Base-by-base conservation (phyloP, 1,140 invertebrate species). In the Zelostemma sp. region DNA sequence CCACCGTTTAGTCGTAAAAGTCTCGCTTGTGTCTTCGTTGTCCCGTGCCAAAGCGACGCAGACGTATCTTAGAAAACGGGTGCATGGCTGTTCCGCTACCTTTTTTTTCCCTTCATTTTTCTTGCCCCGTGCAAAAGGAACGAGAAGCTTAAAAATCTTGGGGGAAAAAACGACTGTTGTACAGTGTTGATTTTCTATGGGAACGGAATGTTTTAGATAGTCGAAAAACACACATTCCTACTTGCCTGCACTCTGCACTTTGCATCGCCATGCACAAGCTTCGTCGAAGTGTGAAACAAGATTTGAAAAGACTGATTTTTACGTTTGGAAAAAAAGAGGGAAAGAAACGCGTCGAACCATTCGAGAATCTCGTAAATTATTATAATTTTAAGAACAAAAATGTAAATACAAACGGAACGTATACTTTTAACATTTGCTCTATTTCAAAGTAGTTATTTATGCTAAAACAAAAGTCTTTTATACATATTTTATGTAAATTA, bases 1-100 rank as follows among this genome's bases (percentile, higher is more conserved):
- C 88, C 69, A 88, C 88, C 77, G 88, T 89, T 80, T 89, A 86
- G 77, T 66, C 61, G 67, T 72, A 68, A 58, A 35, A 49, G 62
- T 62, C 55, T 65, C 60, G 60, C 54, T 73, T 73, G 49, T 64
- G 58, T 61, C 66, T 51, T 62, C 55, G 64, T 68, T 74, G 51
- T 60, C 65, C 51, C 50, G 28, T 45, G 43, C n/a, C 1, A 16
- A 64, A 61, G 55, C 56, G 47, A 46, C 60, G 57, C 56, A 58
- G 57, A 70, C 65, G 62, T 63, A 53, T 69, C 56, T 63, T 69
- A 45, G 53, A 16, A 41, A 60, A 67, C 57, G 79, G 73, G 78
- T 82, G 81, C 81, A 82, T 81, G 78, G 72, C 76, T 82, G 61
- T 77, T 74, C 68, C 68, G 50, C 60, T 77, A 33, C 56, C 62